Base-by-base conservation (phyloP, 1,140 invertebrate genomes). In the Zaprionus vittiger region DNA sequence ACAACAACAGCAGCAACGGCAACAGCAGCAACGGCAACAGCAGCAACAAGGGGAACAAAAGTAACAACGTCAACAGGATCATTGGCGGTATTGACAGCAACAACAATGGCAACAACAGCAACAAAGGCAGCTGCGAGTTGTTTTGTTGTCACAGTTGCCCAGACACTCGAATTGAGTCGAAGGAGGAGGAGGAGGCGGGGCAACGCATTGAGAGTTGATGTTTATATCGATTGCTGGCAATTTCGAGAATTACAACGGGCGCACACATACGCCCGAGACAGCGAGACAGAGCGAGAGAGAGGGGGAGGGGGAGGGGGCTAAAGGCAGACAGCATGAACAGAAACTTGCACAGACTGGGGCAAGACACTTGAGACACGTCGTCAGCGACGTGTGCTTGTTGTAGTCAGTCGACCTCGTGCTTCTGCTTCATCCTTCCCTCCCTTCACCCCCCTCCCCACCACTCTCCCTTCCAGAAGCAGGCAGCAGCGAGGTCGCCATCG, bases 141-240 rank as follows among this genome's bases (percentile, higher is more conserved):
- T 57, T 31, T 77, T 77, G 63, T 73, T 77, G 63, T 77, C 70
- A 55, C 60, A 73, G 63, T 77, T 73, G 57, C 47, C 57, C 69
- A 77, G 69, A 73, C 74, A 67, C 63, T 73, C 56, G 17, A 68
- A 54, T 64, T 47, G 61, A 63, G 12, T 17, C 14, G n/a, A 60
- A 28, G 12, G 4, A 52, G 12, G 20, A 2, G 20, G 9, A 49
- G 47, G 9, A 49, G 47, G 47, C 47, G 44, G 17, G 37, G 55
- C 69, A 74, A 76, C 77, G 80, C 69, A 87, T 87, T 78, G 77
- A 73, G 79, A 89, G 74, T 83, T 89, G 84, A 89, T 89, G 84
- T 89, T 89, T 89, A 89, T 89, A 89, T 89, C 84, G 84, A 89
- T 89, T 89, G 84, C 84, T 83, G 84, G 72, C 81, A 89, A 89